Conservation (phyloP, 2,113 vertebrate species). For the Rhea americana region DNA sequence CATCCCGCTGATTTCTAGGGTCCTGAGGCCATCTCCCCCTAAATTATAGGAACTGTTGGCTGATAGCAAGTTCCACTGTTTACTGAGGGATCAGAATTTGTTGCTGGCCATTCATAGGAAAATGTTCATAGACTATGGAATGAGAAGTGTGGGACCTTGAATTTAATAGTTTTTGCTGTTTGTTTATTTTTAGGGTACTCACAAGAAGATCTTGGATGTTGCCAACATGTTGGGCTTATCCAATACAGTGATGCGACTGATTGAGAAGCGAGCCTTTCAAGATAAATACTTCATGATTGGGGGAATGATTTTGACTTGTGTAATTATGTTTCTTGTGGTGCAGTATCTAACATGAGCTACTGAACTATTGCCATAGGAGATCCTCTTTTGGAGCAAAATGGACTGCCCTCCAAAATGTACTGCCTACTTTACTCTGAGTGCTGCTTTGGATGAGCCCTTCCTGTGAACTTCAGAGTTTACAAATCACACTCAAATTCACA, state of each 20-base stretch:
- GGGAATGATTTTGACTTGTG: constrained; percentile 92
- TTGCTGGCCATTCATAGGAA: not conserved
- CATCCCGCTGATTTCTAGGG: not conserved
- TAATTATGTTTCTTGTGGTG: constrained; percentile 90
- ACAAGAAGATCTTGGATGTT: constrained; percentile 97
- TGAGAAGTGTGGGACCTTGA: not conserved
- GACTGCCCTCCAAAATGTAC: not conserved
- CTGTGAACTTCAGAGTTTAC: not conserved
- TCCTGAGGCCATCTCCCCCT: not conserved
- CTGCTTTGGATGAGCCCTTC: constrained; percentile 19
- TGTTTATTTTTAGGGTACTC: constrained; percentile 82
- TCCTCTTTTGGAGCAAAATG: not conserved
- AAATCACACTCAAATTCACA: not conserved
- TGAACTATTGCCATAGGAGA: not conserved
- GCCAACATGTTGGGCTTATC: constrained; percentile 96
- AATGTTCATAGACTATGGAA: not conserved
- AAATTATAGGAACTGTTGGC: not conserved
- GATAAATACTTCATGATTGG: constrained; percentile 97
- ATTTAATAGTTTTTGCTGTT: not conserved
- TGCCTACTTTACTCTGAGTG: not conserved
- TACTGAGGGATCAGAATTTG: not conserved
- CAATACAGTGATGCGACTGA: constrained; percentile 96
- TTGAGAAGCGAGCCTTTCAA: constrained; percentile 93
- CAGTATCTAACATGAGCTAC: constrained; percentile 90
- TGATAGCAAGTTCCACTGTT: not conserved